Conservation (phyloP, 2,888 invertebrate species). For the Metalampra italica region DNA sequence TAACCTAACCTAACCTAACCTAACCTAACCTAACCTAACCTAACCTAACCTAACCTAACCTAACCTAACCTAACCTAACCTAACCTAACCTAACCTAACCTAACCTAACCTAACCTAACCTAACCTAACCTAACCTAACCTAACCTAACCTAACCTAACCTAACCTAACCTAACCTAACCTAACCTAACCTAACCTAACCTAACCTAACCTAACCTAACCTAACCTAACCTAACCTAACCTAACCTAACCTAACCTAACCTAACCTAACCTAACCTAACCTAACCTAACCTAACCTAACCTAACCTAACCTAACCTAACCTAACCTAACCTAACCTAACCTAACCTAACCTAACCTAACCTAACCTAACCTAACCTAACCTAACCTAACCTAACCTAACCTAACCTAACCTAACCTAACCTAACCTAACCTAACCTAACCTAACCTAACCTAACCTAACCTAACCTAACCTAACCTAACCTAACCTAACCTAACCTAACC, state of each 20-base stretch:
- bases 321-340: too few relatives aligned
- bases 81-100: slow-evolving; percentile 11
- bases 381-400: too few relatives aligned
- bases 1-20: slow-evolving; percentile 10
- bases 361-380: too few relatives aligned
- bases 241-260: slow-evolving; percentile 15
- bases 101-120: slow-evolving; percentile 8
- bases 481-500: too few relatives aligned
- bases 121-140: slow-evolving; percentile 9
- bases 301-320: too few relatives aligned
- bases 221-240: slow-evolving; percentile 14
- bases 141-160: slow-evolving; percentile 10
- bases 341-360: too few relatives aligned
- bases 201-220: slow-evolving; percentile 13
- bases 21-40: slow-evolving; percentile 10
- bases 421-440: slow-evolving; percentile 8
- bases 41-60: slow-evolving; percentile 10
- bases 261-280: slow-evolving; percentile 14
- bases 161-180: slow-evolving; percentile 10
- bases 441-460: too few relatives aligned
- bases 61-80: slow-evolving; percentile 11
- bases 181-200: slow-evolving; percentile 10
- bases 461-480: too few relatives aligned
- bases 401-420: slow-evolving; percentile 12
- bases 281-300: too few relatives aligned